Evolutionary conservation across 2,888 invertebrate genomes (phyloP).

Genomic region (Petrolisthes manimaculis): DNA sequence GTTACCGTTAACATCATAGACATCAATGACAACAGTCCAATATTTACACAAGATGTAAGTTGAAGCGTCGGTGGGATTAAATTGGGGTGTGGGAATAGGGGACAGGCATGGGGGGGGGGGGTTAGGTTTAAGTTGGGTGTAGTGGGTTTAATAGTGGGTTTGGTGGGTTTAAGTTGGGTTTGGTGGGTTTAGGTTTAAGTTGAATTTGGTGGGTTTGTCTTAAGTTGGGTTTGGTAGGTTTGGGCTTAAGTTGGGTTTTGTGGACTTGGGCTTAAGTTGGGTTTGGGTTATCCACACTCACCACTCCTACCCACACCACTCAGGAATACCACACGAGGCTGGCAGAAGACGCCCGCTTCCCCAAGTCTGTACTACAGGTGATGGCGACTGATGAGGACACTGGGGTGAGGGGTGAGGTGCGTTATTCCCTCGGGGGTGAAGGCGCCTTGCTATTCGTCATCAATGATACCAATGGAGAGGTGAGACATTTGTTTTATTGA

Average conservation of each 20-base stretch:
- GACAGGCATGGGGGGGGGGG: no score
- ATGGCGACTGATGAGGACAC: slow-evolving; percentile 78
- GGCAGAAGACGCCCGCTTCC: slow-evolving; percentile 78
- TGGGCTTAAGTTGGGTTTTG: no score
- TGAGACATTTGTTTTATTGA: neutral
- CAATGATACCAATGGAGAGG: slow-evolving; percentile 70
- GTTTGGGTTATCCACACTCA: neutral
- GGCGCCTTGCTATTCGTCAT: slow-evolving; percentile 81
- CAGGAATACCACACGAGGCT: slow-evolving; percentile 80
- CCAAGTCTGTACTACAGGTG: slow-evolving; percentile 76
- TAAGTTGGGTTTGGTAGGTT: no score
- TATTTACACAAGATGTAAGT: slow-evolving; percentile 75
- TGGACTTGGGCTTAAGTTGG: no score
- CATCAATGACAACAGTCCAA: slow-evolving; percentile 83
- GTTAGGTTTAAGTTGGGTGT: no score
- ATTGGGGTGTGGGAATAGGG: no score
- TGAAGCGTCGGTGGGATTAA: neutral
- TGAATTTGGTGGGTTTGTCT: no score
- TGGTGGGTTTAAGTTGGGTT: no score
- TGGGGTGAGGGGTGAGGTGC: slow-evolving; percentile 77
- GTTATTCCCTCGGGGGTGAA: slow-evolving; percentile 81
- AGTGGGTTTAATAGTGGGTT: no score
- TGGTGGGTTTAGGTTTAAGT: no score
- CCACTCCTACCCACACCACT: slow-evolving; percentile 66
- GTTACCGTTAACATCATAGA: slow-evolving; percentile 80